Base-by-base conservation (phyloP, 2,797 vertebrate species). In the Protosalanx chinensis region DNA sequence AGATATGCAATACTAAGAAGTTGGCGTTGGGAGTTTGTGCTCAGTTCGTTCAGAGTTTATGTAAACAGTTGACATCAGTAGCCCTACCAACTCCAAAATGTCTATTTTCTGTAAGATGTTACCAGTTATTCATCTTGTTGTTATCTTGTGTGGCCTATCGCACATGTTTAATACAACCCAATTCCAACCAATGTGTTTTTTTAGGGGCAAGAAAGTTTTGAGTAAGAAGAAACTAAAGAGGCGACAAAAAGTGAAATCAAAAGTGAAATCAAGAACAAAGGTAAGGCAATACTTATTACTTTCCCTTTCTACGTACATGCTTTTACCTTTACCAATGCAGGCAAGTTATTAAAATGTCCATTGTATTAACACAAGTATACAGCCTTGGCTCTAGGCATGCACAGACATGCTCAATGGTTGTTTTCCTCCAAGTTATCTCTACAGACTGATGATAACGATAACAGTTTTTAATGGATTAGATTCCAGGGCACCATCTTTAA, bases 141-240 rank as follows among this genome's bases (percentile, higher is more conserved):
- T 41, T 41, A 41, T 41, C 37, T 41, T 41, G 37, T 41, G 37
- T 41, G 37, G 10, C 37, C 5, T 41, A 41, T 41, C 10, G 37
- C 37, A 2, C 12, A 41, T 41, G 2, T 41, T 10, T 41, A 41
- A 41, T 41, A 41, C 37, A 41, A 1, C n/a, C 4, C 20, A n/a
- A 59, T 46, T 71, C 13, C 49, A 1, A 67, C 27, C 51, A 65
- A 20, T 73, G 3, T 85, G 0, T 85, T 8, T 69, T 86, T 96
- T 84, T 88, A 98, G 97, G 87, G 96, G 93, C 84, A 99, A 99
- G 91, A 98, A 98, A 90, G 92, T 95, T 85, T 93, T 98, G 89
- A 98, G 93, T 91, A 99, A 99, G 93, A 99, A 99, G 92, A 99
- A 99, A 79, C 91, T 99, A 83, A 99, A 99, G 93, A 93, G 96